Evolutionary conservation across 2,888 invertebrate species (phyloP), one percentile per base, ranked within the genome.

Genomic region (Erpobdella octoculata): DNA sequence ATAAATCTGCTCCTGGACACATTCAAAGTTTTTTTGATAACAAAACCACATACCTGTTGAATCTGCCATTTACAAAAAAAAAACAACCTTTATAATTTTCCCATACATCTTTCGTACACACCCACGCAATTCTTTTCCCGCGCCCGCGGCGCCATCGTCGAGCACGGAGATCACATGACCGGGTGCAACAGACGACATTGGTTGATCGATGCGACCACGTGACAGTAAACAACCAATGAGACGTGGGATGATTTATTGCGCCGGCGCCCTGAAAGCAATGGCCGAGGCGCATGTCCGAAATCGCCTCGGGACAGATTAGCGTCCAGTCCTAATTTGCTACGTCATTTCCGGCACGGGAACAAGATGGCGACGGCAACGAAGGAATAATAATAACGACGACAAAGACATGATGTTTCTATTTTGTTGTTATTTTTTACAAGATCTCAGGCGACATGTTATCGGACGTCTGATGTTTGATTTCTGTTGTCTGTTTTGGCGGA

Each of bases 231-330:
- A 62, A 62, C 33, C 62, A 62, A 35, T 31, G 31, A 35, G 62
- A 35, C 62, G 33, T 62, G 31, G 33, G 65, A 38, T 65, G 65
- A 65, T 65, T 65, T 65, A 65, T 65, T 33, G 36, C 25, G 8
- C n/a, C 36, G 15, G 25, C 21, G 53, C 28, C 53, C 28, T 53
- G 53, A 53, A 53, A 53, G 28, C 53, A 33, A 33, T 31, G 35
- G 35, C 33, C 33, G 37, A 37, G 33, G 37, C 36, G 65, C 65
- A 65, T 65, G 65, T 21, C 35, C 18, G 36, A 5, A 65, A 36
- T 33, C n/a, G 36, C 37, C 65, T n/a, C 3, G 65, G 65, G 65
- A 36, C 35, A 65, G 65, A 65, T 65, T 65, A 65, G 36, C 37
- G 65, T 65, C 65, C 21, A 35, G 36, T 18, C 25, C 18, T 36